These are phyloP conservation scores for Thymallus thymallus DNA, from an alignment of 2,113 vertebrate species.

Conservation along the genomic window DNA sequence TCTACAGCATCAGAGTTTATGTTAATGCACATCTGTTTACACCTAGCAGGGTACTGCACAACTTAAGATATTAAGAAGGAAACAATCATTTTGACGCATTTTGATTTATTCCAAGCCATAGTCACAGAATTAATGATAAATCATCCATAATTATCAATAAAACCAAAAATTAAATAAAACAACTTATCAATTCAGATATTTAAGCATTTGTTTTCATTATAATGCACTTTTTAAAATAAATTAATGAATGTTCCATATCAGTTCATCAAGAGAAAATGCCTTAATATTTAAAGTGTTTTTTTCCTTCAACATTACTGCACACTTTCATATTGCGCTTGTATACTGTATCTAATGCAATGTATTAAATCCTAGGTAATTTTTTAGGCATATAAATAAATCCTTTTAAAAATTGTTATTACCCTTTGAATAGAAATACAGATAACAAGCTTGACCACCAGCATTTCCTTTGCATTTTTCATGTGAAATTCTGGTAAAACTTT, in stretches of 20 bases:
- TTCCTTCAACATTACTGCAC: not conserved
- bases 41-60: not conserved
- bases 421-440: slow-evolving; percentile 3
- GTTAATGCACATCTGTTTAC: too few relatives aligned
- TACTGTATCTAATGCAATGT: not conserved
- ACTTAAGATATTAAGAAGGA: not conserved
- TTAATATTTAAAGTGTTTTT: slow-evolving; percentile 10
- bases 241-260: slow-evolving; percentile 1
- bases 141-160: slow-evolving; percentile 1
- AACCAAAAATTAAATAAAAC: slow-evolving; percentile 3
- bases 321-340: slow-evolving; percentile 6
- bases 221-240: slow-evolving; percentile 6
- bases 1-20: not conserved
- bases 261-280: not conserved
- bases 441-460: not conserved
- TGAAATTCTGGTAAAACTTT: slow-evolving; percentile 4
- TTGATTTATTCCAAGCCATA: slow-evolving; percentile 8
- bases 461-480: not conserved
- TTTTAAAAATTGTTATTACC: not conserved
- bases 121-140: slow-evolving; percentile 6
- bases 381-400: slow-evolving; percentile 12
- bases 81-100: not conserved
- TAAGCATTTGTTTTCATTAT: slow-evolving; percentile 3
- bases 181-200: slow-evolving; percentile 5
- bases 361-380: not conserved